Percentiles rank a stretch among this genome's conserved stretches.
These are phyloP conservation scores for Pituophis catenifer DNA, from an alignment of 2,113 vertebrate species.

Conservation along the genomic window DNA sequence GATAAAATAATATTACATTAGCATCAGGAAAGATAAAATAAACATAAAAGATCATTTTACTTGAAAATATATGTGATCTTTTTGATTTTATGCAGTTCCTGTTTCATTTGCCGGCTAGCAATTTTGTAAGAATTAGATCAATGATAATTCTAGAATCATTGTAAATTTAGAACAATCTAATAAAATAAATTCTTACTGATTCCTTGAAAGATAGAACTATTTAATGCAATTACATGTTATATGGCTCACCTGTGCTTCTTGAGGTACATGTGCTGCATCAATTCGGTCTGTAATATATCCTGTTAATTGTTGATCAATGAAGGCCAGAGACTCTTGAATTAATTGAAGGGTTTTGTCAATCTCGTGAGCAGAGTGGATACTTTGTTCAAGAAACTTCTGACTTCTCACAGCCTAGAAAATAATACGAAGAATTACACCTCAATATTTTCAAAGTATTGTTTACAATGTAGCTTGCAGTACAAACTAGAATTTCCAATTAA, in stretches of 20 bases:
- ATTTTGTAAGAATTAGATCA: neutral
- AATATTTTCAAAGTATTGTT: neutral
- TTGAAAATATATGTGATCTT: neutral
- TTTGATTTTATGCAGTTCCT: constrained; percentile 18
- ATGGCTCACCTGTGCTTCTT: constrained; percentile 87
- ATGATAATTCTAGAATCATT: constrained; percentile 18
- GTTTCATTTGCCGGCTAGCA: constrained; percentile 6
- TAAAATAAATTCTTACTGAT: neutral
- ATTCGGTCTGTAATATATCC: constrained; percentile 85
- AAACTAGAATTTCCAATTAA: constrained; percentile 31
- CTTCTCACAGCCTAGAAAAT: constrained; percentile 79
- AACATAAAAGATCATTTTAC: constrained; percentile 4
- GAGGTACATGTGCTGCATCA: constrained; percentile 92
- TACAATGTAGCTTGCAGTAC: neutral
- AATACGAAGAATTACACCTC: constrained; percentile 33
- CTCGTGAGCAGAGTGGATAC: constrained; percentile 86
- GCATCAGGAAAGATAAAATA: neutral
- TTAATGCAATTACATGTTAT: neutral
- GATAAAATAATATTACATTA: neutral
- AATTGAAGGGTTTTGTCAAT: constrained; percentile 85
- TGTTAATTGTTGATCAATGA: constrained; percentile 85
- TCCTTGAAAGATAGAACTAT: neutral
- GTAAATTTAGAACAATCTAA: neutral
- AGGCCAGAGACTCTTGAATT: constrained; percentile 86
- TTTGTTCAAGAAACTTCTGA: constrained; percentile 87